Evolutionary conservation across 2,888 invertebrate genomes (phyloP), one percentile per base, ranked within the genome.

Genomic region (Julus scandinavius): DNA sequence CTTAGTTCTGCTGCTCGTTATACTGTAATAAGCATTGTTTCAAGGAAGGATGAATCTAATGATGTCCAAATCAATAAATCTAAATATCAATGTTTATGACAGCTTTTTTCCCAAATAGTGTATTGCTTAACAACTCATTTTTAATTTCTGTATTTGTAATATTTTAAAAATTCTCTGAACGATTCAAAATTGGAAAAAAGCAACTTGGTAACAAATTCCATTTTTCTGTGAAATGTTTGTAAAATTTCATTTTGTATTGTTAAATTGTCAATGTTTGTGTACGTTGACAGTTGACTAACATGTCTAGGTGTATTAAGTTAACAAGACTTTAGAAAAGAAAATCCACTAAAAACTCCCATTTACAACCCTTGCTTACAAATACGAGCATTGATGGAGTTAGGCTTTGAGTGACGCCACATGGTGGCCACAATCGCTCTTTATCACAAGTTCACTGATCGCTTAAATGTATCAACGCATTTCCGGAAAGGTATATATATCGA

Each of bases 371-470:
- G 72, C 72, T 72, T 72, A 72, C 72, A 72, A 72, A 72, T 29
- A 72, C 72, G 29, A 29, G 72, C 72, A 29, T 29, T 72, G 72
- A 72, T 72, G 72, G 72, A 72, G 13, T 9, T 29, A 29, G 72
- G 72, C 72, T 72, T 29, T 72, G 72, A 72, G 72, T 72, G 72
- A 72, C 72, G 72, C 72, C 72, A 72, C 72, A 72, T 72, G 72
- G 72, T 72, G 72, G 72, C 72, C 72, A 72, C 72, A 29, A 72
- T 72, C 72, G 72, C 72, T 72, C 72, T 72, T 72, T 72, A 72
- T 72, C 72, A 72, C 72, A 72, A 72, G 72, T 72, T 72, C 72
- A 72, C 72, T 72, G 72, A 72, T 72, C 72, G 72, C 72, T 72
- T 72, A 72, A 72, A 72, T 72, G 72, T 72, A 72, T 72, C 72